phyloP scores from a whole-genome alignment of 2,888 invertebrate species.

The Drosophila cognata region DNA sequence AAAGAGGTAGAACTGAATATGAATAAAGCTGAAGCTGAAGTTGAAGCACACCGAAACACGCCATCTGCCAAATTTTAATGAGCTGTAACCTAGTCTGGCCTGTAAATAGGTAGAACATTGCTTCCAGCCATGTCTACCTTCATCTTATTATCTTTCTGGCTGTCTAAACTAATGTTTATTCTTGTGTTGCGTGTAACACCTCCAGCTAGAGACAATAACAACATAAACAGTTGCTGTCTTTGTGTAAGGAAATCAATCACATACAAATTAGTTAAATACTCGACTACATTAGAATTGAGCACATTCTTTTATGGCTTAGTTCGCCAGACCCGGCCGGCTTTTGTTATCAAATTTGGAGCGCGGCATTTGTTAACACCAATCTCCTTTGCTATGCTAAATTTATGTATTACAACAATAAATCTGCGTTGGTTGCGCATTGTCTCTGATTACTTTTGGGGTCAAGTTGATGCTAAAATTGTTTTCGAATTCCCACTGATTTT shows the following conservation, averaged over 20 bases:
- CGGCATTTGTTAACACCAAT: conserved; percentile 25
- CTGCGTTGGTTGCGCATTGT: conserved; percentile 55
- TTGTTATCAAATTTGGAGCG: conserved; percentile 53
- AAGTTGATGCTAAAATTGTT: conserved; percentile 43
- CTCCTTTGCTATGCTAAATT: conserved; percentile 52
- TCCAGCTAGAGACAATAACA: conserved; percentile 26
- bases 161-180: conserved; percentile 16
- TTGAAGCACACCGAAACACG: conserved; percentile 10
- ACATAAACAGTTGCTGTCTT: conserved; percentile 11
- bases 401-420: conserved; percentile 55
- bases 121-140: conserved; percentile 18
- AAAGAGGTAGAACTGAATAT: conserved; percentile 46
- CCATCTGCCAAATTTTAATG: conserved; percentile 67
- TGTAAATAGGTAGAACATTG: conserved; percentile 38
- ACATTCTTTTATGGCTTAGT: conserved; percentile 15
- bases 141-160: neutral
- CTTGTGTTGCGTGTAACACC: conserved; percentile 42
- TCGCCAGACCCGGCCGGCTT: conserved; percentile 9
- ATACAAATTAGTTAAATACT: conserved; percentile 26
- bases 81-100: conserved; percentile 30
- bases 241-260: conserved; percentile 59
- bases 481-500: conserved; percentile 55
- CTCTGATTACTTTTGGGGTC: conserved; percentile 55
- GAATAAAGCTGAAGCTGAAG: conserved; percentile 36
- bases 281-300: conserved; percentile 23